Evolutionary conservation across 2,888 invertebrate species (phyloP), one percentile per base, ranked within the genome.

Genomic region (Sinodicranocentrus sp.): DNA sequence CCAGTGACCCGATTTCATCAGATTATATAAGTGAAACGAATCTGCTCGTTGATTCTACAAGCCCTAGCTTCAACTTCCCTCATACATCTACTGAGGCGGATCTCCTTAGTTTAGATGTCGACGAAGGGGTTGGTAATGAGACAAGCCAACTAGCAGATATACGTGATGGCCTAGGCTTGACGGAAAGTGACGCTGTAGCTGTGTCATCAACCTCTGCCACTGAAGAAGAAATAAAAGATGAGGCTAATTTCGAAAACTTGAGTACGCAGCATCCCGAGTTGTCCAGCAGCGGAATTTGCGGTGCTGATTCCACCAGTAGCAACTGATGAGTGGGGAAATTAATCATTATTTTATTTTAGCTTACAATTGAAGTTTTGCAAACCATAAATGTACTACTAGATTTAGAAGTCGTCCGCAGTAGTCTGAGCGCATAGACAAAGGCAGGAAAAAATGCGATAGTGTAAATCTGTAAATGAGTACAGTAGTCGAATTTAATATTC

Each of bases 1-100:
- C 77, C 33, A 23, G 59, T 23, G 83, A 83, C 33, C 5, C 82
- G 8, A 15, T 72, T 44, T 13, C 73, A 13, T 21, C 80, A 28
- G 76, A 76, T 21, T 76, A 61, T 19, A 33, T 68, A n/a, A 72
- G 57, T 65, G 77, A 77, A 2, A 48, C 63, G 39, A 78, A 83
- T 54, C 67, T 76, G 13, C 83, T 77, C 23, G 83, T 83, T 2
- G 83, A 83, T 44, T 83, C 83, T 0, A 83, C 83, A 8, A 77
- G 72, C 17, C 54, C 72, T 5, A 72, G 57, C 17, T 83, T 72
- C 26, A 5, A 70, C 0, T 78, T 57, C 33, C 83, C 83, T 43
- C 83, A 83, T 33, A 17, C 54, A n/a, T 65, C 83, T 1, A 59
- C 72, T 17, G 77, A 77, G 33, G 17, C 70, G 5, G 83, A 72